These are phyloP conservation scores for Bruchidius siliquastri DNA, from an alignment of 2,888 invertebrate genomes.

Conservation along the genomic window DNA sequence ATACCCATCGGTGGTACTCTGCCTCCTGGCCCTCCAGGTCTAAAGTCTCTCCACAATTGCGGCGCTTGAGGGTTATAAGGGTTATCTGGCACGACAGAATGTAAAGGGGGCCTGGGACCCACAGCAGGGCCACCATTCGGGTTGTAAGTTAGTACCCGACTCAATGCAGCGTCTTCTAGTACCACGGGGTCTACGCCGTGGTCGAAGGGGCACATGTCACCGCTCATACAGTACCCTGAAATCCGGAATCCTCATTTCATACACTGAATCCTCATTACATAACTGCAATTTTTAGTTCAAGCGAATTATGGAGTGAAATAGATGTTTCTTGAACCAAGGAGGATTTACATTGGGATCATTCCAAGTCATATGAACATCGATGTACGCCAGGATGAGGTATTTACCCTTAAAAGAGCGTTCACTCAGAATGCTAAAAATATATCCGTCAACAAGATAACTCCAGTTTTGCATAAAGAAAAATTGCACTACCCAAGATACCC, in stretches of 20 bases:
- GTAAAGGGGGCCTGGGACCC: conserved; percentile 21
- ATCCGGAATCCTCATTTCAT: background rate
- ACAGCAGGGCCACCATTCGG: conserved; percentile 44
- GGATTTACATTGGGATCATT: too few relatives aligned
- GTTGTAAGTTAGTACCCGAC: conserved; percentile 52
- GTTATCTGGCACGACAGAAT: conserved; percentile 22
- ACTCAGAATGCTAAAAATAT: too few relatives aligned
- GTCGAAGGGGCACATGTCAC: conserved; percentile 95
- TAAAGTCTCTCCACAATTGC: conserved; percentile 41
- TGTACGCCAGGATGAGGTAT: too few relatives aligned
- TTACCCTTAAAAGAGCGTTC: too few relatives aligned
- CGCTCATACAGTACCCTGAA: conserved; percentile 71
- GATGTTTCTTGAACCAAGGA: too few relatives aligned
- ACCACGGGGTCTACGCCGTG: conserved; percentile 96
- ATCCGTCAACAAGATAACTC: too few relatives aligned
- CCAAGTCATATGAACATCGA: too few relatives aligned
- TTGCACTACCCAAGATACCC: too few relatives aligned
- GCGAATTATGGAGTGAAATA: too few relatives aligned
- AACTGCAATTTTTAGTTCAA: too few relatives aligned
- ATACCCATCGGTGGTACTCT: conserved; percentile 40
- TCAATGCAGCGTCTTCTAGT: conserved; percentile 74
- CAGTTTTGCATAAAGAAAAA: too few relatives aligned
- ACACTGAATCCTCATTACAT: background rate
- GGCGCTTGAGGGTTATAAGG: conserved; percentile 46
- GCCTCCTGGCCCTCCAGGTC: conserved; percentile 31